Evolutionary conservation across 2,888 invertebrate species (phyloP).

Genomic region (Thelaira solivaga): DNA sequence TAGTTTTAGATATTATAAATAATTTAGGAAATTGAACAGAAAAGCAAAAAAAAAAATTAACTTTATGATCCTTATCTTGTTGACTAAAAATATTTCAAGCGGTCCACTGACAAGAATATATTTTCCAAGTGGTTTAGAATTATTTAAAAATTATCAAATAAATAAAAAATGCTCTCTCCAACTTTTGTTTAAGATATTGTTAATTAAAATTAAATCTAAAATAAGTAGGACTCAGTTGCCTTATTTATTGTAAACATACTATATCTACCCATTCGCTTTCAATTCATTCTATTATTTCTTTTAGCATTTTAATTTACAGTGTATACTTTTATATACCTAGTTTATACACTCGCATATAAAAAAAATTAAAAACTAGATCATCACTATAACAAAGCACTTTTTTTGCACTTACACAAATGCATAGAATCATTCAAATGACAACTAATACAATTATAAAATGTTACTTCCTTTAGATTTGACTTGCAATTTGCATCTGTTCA

Average conservation of each 20-base stretch:
- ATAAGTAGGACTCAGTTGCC: neutral
- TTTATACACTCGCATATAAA: neutral
- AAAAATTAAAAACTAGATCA: slow-evolving; percentile 37
- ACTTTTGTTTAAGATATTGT: no score
- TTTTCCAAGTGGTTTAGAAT: no score
- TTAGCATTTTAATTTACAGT: neutral
- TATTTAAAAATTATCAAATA: no score
- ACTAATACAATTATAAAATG: slow-evolving; percentile 50
- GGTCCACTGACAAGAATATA: no score
- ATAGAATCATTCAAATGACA: slow-evolving; percentile 13
- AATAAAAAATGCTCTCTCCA: no score
- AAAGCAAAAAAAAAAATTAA: no score
- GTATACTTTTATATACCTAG: no score
- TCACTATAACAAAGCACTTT: neutral
- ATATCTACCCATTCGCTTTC: neutral
- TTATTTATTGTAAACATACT: neutral
- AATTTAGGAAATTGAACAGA: no score
- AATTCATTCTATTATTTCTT: slow-evolving; percentile 9
- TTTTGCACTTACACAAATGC: neutral
- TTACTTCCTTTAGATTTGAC: slow-evolving; percentile 22
- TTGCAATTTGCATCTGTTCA: slow-evolving; percentile 40
- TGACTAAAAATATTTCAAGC: no score
- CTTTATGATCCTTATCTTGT: no score
- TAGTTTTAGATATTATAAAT: no score
- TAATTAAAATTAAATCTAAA: no score